These are phyloP conservation scores for Dicrostonyx torquatus DNA, from an alignment of 2,797 vertebrate genomes.

Conservation along the genomic window DNA sequence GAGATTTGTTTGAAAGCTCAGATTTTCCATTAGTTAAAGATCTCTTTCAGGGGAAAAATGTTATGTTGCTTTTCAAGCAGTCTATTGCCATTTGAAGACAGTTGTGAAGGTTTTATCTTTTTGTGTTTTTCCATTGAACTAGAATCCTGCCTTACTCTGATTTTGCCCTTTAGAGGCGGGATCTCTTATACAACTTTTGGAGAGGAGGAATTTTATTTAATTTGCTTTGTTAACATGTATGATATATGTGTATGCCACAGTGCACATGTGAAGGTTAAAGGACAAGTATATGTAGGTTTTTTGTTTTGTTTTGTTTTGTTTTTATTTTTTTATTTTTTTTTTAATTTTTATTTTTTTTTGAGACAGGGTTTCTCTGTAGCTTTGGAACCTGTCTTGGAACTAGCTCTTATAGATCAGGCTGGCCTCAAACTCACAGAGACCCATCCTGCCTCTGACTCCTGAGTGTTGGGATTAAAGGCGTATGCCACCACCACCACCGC, in stretches of 20 bases:
- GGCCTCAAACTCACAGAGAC: too few species aligned
- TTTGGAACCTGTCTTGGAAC: too few species aligned
- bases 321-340: too few species aligned
- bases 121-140: background rate
- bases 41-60: background rate
- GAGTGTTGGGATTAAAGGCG: too few species aligned
- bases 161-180: background rate
- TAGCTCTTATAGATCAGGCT: too few species aligned
- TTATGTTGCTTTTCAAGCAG: background rate
- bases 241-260: background rate
- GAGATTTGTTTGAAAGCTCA: slow-evolving; percentile 7
- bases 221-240: background rate
- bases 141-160: slow-evolving; percentile 5
- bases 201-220: background rate
- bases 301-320: too few species aligned
- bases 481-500: too few species aligned
- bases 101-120: slow-evolving; percentile 36
- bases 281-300: background rate
- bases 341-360: too few species aligned
- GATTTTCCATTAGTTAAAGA: background rate
- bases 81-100: background rate
- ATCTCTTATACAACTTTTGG: background rate
- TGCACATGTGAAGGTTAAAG: background rate
- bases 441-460: too few species aligned
- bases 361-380: too few species aligned